Base-by-base conservation (phyloP, 2,113 vertebrate species). In the Notechis scutatus region DNA sequence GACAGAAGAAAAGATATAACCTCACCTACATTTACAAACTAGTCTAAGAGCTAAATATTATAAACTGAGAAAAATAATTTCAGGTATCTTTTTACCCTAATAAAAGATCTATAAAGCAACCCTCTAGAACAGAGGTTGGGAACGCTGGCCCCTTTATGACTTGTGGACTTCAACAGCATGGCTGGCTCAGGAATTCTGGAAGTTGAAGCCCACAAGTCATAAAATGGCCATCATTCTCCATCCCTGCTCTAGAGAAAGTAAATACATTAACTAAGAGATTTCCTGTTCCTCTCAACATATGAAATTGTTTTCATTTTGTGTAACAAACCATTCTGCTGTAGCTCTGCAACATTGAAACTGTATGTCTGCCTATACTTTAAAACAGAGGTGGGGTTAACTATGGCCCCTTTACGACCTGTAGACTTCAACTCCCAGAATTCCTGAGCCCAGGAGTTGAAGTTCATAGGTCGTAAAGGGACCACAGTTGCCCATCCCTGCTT, bases 241-340 rank as follows among this genome's bases (percentile, higher is more conserved):
- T 5, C 64, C 29, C 29, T 69, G 92, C 93, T 15, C 5, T 12
- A 92, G 85, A 88, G 90, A 47, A 47, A 9, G 47, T 50, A 50
- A 50, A 50, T 50, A 9, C 47, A 50, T 50, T 50, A 88, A 96
- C 85, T 90, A 91, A 90, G 91, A 55, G 26, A 94, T 95, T 96
- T 92, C 94, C 54, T 47, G 29, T 52, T 85, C 56, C 59, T 45
- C 54, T 34, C 74, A 96, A 92, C 39, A 94, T 96, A 85, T 93
- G 34, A 9, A 88, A 81, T 24, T 96, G 91, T 87, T 90, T 94
- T 95, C 4, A 29, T 90, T 96, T 95, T 96, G 95, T 95, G 93
- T 94, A 91, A 96, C 95, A 97, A 97, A 97, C 88, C 97, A 95
- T 92, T 9, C 94, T 92, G 47, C 90, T 87, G 93, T 14, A 92